Evolutionary conservation across 2,113 vertebrate genomes (phyloP).

Genomic region (Malurus alboscapulatus): DNA sequence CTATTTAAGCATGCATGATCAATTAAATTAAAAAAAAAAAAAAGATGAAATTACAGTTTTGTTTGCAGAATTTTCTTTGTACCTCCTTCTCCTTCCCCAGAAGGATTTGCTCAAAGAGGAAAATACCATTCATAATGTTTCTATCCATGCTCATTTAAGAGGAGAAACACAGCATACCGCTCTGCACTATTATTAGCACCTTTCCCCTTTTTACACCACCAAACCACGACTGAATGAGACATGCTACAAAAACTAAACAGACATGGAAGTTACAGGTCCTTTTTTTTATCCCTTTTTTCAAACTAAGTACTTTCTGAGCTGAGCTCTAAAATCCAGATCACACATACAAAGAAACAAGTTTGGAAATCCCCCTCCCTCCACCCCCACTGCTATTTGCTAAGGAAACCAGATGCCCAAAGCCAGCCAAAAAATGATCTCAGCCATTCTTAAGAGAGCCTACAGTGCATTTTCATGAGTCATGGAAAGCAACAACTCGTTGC

Average conservation of each 20-base stretch:
- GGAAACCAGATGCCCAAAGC: constrained; percentile 55
- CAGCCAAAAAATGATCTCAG: constrained; percentile 67
- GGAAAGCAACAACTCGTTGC: constrained; percentile 69
- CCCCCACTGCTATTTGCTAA: constrained; percentile 31
- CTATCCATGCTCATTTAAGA: neutral
- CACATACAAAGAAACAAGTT: neutral
- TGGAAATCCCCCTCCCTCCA: constrained; percentile 58
- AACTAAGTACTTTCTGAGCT: neutral
- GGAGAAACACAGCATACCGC: neutral
- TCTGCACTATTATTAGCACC: neutral
- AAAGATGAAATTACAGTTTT: neutral
- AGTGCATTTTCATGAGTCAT: constrained; percentile 68
- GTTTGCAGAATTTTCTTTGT: neutral
- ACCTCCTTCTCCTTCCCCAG: neutral
- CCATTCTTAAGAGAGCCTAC: constrained; percentile 58
- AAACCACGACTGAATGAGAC: neutral
- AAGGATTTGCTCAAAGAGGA: neutral
- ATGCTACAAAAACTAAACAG: neutral
- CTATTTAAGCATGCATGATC: neutral
- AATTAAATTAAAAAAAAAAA: neutral
- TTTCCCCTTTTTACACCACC: neutral
- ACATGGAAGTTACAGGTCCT: neutral
- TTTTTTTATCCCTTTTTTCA: neutral
- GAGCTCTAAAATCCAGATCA: neutral
- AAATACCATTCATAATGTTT: neutral